Evolutionary conservation across 2,888 invertebrate species (phyloP).

Genomic region (Rhorus exstirpatorius): DNA sequence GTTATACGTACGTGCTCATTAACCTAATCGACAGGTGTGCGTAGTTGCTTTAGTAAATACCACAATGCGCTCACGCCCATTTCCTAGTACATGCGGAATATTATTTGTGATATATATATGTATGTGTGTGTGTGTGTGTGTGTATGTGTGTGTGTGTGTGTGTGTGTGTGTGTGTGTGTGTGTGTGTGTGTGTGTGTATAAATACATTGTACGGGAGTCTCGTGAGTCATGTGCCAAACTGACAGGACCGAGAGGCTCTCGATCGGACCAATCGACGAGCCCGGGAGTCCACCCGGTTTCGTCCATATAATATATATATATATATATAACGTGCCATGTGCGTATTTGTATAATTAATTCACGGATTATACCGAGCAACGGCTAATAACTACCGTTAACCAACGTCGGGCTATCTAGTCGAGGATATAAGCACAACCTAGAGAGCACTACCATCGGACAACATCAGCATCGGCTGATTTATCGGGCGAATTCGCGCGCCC

Average conservation of each 20-base stretch:
- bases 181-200: slow-evolving; percentile 3
- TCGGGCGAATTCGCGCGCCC: slow-evolving; percentile 60
- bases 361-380: slow-evolving; percentile 75
- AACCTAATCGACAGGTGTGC: slow-evolving; percentile 53
- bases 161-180: slow-evolving; percentile 5
- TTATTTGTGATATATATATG: slow-evolving; percentile 3
- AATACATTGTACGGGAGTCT: slow-evolving; percentile 32
- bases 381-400: slow-evolving; percentile 74
- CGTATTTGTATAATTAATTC: slow-evolving; percentile 79
- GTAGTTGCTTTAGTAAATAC: slow-evolving; percentile 47
- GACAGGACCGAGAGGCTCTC: slow-evolving; percentile 26
- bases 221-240: slow-evolving; percentile 41
- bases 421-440: slow-evolving; percentile 21
- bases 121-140: slow-evolving; percentile 11
- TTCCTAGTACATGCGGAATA: slow-evolving; percentile 54
- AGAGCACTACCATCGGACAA: slow-evolving; percentile 24
- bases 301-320: slow-evolving; percentile 16
- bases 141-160: slow-evolving; percentile 10
- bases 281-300: slow-evolving; percentile 54
- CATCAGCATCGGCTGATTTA: slow-evolving; percentile 62
- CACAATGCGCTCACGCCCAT: slow-evolving; percentile 58
- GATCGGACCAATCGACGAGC: slow-evolving; percentile 43
- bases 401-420: slow-evolving; percentile 50
- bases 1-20: slow-evolving; percentile 58
- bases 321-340: slow-evolving; percentile 38